Evolutionary conservation across 2,888 invertebrate genomes (phyloP), one percentile per base, ranked within the genome.

Genomic region (Meganola albula): DNA sequence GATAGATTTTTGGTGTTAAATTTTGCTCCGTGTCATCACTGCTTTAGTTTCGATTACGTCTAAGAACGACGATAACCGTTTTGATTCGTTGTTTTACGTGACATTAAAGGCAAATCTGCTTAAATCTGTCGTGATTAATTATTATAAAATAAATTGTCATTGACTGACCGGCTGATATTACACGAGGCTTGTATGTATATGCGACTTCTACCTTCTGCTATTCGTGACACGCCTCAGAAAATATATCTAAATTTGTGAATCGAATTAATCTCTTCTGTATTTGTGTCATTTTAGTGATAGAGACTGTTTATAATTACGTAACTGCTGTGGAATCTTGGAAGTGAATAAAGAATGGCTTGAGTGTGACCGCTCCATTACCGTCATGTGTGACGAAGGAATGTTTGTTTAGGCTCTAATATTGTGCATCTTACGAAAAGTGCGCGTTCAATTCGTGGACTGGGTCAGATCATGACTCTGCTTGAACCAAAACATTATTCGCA

Each of bases 121-220:
- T 68, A 67, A 73, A 73, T 71, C 65, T 73, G 59, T 58, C 63
- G 68, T 65, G 79, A 76, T 78, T 77, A 73, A n/a, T 68, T 74
- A 76, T 70, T 66, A 65, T 64, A 76, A 80, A 82, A 80, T 82
- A 76, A 69, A 84, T 85, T 85, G 86, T 85, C 84, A 86, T 83
- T 84, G 85, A 83, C 78, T 78, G 85, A 86, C 86, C 86, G 86
- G 86, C 86, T 86, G 86, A 86, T 86, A 86, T 84, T 84, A 85
- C 85, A 85, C 84, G 83, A 85, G 85, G 86, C 84, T 84, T 85
- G 84, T 84, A 86, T 86, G 85, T 85, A 79, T 85, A 83, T 74
- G 84, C 82, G 83, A 85, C 84, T 86, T 78, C 82, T 85, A 68
- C 80, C 79, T 84, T 79, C 80, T 80, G 79, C 78, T 83, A 80